These are phyloP conservation scores for Papilio helenus DNA, from an alignment of 1,140 invertebrate genomes.

Conservation along the genomic window DNA sequence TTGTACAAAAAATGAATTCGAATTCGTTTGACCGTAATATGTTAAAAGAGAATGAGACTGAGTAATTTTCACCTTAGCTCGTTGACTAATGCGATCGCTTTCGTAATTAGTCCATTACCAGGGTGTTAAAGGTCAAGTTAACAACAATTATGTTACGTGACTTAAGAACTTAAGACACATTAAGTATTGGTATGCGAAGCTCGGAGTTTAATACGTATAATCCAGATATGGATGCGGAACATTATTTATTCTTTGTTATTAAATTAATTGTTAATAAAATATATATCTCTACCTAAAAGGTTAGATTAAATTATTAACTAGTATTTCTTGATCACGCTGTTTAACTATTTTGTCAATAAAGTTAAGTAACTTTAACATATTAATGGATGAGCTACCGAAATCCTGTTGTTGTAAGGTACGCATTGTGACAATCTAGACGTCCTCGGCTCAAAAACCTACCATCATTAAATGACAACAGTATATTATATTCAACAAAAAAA, in stretches of 20 bases:
- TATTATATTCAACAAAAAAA: neutral
- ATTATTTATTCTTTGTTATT: neutral
- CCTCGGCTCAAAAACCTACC: neutral
- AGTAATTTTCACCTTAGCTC: neutral
- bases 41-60: neutral
- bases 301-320: neutral
- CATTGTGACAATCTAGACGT: neutral
- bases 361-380: neutral
- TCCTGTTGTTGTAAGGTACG: neutral
- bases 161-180: neutral
- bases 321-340: neutral
- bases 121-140: neutral
- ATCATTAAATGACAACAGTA: neutral
- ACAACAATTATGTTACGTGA: slow-evolving; percentile 11
- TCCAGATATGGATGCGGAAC: neutral
- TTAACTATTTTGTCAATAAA: neutral
- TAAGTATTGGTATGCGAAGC: neutral
- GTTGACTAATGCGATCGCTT: neutral
- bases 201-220: neutral
- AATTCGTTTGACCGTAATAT: neutral
- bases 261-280: neutral
- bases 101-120: slow-evolving; percentile 7
- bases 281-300: too few relatives aligned
- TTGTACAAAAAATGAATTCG: neutral
- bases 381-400: neutral